Conservation (phyloP, 2,113 vertebrate species). For the Ammodytes dubius region DNA sequence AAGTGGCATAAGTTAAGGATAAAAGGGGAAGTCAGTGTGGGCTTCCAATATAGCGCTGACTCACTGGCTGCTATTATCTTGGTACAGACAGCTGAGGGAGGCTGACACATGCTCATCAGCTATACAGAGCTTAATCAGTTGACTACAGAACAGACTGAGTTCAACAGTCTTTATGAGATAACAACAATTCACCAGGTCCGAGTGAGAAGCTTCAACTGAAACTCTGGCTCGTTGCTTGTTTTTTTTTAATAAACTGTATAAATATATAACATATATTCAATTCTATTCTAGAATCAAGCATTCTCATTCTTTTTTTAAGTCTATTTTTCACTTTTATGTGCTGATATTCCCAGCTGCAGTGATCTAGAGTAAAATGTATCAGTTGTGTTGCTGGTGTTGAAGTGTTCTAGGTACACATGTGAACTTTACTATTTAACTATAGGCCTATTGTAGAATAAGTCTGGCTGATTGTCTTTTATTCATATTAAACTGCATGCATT, state of each 20-base stretch:
- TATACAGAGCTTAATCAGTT: background rate
- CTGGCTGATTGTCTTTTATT: background rate
- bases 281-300: background rate
- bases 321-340: background rate
- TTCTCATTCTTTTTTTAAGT: background rate
- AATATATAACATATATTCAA: too few species aligned
- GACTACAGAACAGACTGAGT: background rate
- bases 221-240: background rate
- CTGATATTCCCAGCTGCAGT: background rate
- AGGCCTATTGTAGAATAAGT: background rate
- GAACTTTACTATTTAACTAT: background rate
- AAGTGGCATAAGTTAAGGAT: background rate
- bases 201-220: background rate
- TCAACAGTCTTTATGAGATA: constrained; percentile 1
- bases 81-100: background rate
- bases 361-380: background rate
- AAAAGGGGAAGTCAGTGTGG: background rate
- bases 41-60: background rate
- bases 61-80: constrained; percentile 13
- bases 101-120: background rate
- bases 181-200: background rate
- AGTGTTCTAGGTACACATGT: background rate
- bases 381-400: background rate
- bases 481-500: too few species aligned
- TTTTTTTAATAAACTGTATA: too few species aligned